Evolutionary conservation across 2,113 vertebrate species (phyloP), one percentile per base, ranked within the genome.

Genomic region (Xerus inauris): DNA sequence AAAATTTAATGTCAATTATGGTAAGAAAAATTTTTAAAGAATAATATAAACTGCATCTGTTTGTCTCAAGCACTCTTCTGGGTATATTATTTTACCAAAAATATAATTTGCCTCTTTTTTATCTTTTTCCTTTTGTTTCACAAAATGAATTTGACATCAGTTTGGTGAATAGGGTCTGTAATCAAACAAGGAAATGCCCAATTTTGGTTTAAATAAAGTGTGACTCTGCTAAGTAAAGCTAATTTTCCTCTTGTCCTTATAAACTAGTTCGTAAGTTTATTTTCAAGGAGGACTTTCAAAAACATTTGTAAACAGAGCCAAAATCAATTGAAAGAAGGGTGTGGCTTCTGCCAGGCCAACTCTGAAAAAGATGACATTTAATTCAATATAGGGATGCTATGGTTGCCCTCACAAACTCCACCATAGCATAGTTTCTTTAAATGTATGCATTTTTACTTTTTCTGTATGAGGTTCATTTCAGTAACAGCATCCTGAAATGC

Each of bases 401-500:
- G 62, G 89, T 89, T 82, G 73, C 35, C 80, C 94, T 92, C 81
- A 73, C 90, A 90, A 67, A 92, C 87, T 87, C 57, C 62, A 30
- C 67, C 51, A 6, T 38, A 32, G 7, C 30, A 59, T 47, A 42
- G 91, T 95, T 90, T 40, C 73, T 64, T 89, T 82, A 69, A 84
- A 76, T 69, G 6, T 12, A 12, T 69, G 12, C 45, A 24, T 35
- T 96, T 96, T 76, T 62, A 17, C 89, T 94, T 90, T 95, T 72
- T 93, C n/a, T 30, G 83, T 49, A 62, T 51, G 72, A 95, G 67
- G 54, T 94, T 97, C 85, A 35, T 92, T 88, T 96, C 51, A 94
- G 73, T 59, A 86, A 94, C 81, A 94, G 85, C 76, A 73, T 94
- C 75, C 93, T 91, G 62, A 97, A 94, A 95, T 80, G 22, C 77